Evolutionary conservation across 2,797 vertebrate species (phyloP), one percentile per base, ranked within the genome.

Genomic region (Anguilla marmorata): DNA sequence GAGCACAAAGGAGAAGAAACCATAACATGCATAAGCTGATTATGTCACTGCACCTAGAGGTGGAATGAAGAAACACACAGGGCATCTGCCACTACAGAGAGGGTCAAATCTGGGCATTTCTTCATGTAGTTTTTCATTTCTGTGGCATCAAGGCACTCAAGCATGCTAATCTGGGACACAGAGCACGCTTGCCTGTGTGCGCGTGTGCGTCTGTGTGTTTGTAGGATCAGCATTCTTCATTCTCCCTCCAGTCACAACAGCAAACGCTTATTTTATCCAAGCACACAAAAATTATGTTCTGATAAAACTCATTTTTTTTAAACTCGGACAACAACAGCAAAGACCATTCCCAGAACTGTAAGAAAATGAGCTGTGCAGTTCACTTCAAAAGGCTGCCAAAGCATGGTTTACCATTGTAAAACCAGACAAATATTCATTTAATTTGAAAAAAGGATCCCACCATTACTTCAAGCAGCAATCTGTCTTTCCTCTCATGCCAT

Each of bases 231-330:
- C 41, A 45, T 50, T 9, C 21, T 11, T 8, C 79, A 45, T 11
- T 19, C 79, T 82, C 21, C 45, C 79, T 93, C 91, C 87, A 94
- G 86, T 93, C 93, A 94, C 82, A 82, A 24, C 41, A 82, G 45
- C 4, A 82, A 21, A 82, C n/a, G 79, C 79, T 24, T 76, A 3
- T 50, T 82, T 82, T 45, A 21, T 82, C 79, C 74, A 82, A 24
- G 41, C 79, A 50, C 7, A n/a, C 6, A 37, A 14, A 80, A 16
- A 48, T 48, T 16, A 80, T 80, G 76, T 21, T 80, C 14, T 48
- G 76, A 82, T 24, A 50, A 82, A 50, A 19, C 45, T n/a, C 45
- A 50, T 11, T n/a, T 41, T 79, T 14, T 5, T 45, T n/a, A 37
- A 24, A 82, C 24, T 50, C 14, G 41, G 4, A 1, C 12, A 82